Percentiles rank a stretch among this genome's conserved stretches.
phyloP scores from a whole-genome alignment of 2,888 invertebrate genomes.

The Leucophenga montana region DNA sequence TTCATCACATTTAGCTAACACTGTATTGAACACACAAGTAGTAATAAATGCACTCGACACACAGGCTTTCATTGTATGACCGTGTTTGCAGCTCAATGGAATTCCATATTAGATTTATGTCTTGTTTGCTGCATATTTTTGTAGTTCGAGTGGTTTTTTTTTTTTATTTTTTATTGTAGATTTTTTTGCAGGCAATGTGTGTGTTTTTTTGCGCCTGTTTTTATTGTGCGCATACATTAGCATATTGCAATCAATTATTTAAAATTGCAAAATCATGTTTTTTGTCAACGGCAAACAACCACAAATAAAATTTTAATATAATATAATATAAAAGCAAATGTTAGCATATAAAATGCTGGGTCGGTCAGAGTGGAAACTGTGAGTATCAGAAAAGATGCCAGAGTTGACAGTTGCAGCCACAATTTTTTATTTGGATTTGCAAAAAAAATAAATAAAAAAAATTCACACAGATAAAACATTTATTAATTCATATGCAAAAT shows the following conservation, averaged over 20 bases:
- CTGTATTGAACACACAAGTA: too few relatives aligned
- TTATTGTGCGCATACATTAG: conserved; percentile 2
- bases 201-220: background rate
- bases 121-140: too few relatives aligned
- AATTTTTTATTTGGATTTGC: background rate
- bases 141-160: too few relatives aligned
- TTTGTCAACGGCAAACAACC: conserved; percentile 28
- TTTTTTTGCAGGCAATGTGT: too few relatives aligned
- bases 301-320: conserved; percentile 35
- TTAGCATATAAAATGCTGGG: too few relatives aligned
- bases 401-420: conserved; percentile 19
- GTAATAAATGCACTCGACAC: too few relatives aligned
- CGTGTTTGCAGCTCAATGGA: too few relatives aligned
- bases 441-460: conserved; percentile 20
- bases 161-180: too few relatives aligned
- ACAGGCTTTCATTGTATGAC: too few relatives aligned
- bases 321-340: conserved; percentile 28
- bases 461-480: conserved; percentile 57
- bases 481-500: conserved; percentile 68
- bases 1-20: too few relatives aligned
- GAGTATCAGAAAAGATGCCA: conserved; percentile 2
- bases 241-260: conserved; percentile 35
- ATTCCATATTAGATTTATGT: too few relatives aligned
- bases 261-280: conserved; percentile 34
- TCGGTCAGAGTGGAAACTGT: too few relatives aligned